Base-by-base conservation (phyloP, 2,888 invertebrate species). In the Mimachlamys varia region DNA sequence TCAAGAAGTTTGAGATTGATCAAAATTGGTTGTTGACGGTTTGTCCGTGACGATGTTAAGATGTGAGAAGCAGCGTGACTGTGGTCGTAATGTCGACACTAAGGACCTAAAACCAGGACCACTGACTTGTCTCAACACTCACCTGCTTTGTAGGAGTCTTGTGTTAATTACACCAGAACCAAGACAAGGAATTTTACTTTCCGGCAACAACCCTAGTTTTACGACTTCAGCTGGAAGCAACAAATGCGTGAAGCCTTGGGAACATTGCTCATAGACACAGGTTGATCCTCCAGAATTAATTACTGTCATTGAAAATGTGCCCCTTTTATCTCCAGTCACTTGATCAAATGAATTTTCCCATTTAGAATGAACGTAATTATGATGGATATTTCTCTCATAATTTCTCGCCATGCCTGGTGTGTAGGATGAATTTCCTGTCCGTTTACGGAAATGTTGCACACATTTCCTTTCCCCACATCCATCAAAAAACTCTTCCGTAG, bases 331-430 rank as follows among this genome's bases (percentile, higher is more conserved):
- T 76, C 76, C 33, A 27, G 13, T 27, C 76, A 76, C 76, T 76
- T 76, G 76, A 76, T 76, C 33, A 76, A 76, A 76, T 76, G 76
- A 76, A 76, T 76, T 76, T 33, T 76, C 76, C 76, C 76, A 76
- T 76, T 76, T 76, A 76, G 76, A 76, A 76, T 76, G 76, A 76
- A 15, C 33, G 76, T 76, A 76, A 76, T 76, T 76, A 76, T 76
- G 76, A 76, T 76, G 76, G 76, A 76, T 76, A 76, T 76, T 76
- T 76, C 33, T 76, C 76, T 76, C 76, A 76, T 76, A 76, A 76
- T 76, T 76, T 76, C 76, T 76, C 76, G 76, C 76, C 33, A 76
- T 76, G 76, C 76, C 76, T 76, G 76, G 12, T 33, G 76, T 76
- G 76, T 76, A 22, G 33, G 76, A 33, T 76, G 76, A 33, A 76